phyloP scores from a whole-genome alignment of 2,888 invertebrate genomes.

The Andrena praecox region DNA sequence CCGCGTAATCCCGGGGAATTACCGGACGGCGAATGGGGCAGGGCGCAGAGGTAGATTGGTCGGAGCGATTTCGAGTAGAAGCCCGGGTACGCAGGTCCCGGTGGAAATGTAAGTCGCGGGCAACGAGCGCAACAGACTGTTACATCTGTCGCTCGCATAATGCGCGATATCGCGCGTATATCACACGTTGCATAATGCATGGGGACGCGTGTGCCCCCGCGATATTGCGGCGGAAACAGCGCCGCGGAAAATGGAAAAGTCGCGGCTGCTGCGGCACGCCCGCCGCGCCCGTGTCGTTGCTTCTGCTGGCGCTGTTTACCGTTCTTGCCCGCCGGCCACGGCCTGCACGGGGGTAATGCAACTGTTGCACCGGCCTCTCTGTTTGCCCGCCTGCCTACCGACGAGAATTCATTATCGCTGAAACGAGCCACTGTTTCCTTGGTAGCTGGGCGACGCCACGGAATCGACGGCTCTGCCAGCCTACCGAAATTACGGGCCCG shows the following conservation, averaged over 20 bases:
- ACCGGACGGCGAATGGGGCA: neutral
- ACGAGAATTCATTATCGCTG: slow-evolving; percentile 47
- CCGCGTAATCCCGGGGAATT: neutral
- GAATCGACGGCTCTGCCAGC: slow-evolving; percentile 25
- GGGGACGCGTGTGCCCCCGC: slow-evolving; percentile 53
- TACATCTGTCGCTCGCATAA: slow-evolving; percentile 78
- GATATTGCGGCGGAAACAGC: slow-evolving; percentile 70
- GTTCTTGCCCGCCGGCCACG: slow-evolving; percentile 13
- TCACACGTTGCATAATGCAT: slow-evolving; percentile 75
- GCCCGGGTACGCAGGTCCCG: neutral
- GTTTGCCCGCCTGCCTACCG: slow-evolving; percentile 25
- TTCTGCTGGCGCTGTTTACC: slow-evolving; percentile 22
- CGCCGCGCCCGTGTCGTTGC: slow-evolving; percentile 35
- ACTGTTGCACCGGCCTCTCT: slow-evolving; percentile 62
- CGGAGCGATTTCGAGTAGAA: neutral
- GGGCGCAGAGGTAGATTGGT: neutral
- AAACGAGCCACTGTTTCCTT: slow-evolving; percentile 13
- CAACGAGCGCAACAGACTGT: slow-evolving; percentile 67
- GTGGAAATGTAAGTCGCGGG: slow-evolving; percentile 52
- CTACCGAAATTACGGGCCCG: slow-evolving; percentile 38
- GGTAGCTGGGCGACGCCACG: neutral
- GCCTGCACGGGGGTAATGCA: slow-evolving; percentile 40
- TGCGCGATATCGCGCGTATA: slow-evolving; percentile 73
- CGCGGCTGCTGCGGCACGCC: slow-evolving; percentile 49
- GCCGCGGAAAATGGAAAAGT: slow-evolving; percentile 73